phyloP scores from a whole-genome alignment of 2,797 vertebrate genomes.

The Labeo calbasu region DNA sequence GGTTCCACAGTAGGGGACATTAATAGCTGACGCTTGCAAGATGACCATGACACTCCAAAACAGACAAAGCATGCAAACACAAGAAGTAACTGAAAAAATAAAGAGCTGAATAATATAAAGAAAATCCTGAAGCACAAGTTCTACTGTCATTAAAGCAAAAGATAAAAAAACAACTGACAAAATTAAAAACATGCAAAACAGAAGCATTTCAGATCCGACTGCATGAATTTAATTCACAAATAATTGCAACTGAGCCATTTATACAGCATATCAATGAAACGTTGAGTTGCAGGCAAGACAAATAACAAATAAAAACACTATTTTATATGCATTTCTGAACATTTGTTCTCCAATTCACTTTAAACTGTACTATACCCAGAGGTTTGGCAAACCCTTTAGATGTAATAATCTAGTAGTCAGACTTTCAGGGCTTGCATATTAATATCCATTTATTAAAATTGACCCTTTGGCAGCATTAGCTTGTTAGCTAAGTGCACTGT shows the following conservation, averaged over 20 bases:
- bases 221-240: background rate
- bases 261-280: background rate
- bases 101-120: background rate
- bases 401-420: constrained; percentile 6
- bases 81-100: background rate
- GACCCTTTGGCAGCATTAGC: constrained; percentile 9
- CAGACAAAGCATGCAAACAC: background rate
- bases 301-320: background rate
- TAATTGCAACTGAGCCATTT: background rate
- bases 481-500: constrained; percentile 13
- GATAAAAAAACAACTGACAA: background rate
- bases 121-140: background rate
- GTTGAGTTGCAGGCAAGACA: background rate
- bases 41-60: background rate
- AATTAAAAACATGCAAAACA: background rate
- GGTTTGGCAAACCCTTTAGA: background rate
- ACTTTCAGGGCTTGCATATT: constrained; percentile 15
- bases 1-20: constrained; percentile 15
- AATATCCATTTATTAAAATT: constrained; percentile 2
- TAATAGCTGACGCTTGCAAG: constrained; percentile 11
- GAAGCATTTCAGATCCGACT: background rate
- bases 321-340: background rate
- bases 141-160: background rate
- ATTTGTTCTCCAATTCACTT: background rate
- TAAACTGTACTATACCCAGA: constrained; percentile 5